phyloP scores from a whole-genome alignment of 2,888 invertebrate species.

The Polydrusus tereticollis region DNA sequence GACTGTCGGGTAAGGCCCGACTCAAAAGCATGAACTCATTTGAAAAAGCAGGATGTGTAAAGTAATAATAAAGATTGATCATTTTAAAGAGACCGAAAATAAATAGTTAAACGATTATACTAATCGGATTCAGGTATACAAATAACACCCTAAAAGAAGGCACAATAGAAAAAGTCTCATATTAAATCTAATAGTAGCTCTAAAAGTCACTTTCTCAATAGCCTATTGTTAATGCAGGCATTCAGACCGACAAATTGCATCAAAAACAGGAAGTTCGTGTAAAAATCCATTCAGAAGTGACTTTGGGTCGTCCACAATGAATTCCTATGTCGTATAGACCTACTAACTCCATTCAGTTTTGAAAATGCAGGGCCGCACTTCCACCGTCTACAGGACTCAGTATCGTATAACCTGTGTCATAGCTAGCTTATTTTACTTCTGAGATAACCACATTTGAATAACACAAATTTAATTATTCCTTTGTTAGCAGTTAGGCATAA shows the following conservation, averaged over 20 bases:
- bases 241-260: constrained; percentile 68
- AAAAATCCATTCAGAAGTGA: constrained; percentile 64
- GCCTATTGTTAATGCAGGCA: constrained; percentile 64
- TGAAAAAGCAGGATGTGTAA: constrained; percentile 54
- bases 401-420: too few relatives aligned
- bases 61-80: constrained; percentile 51
- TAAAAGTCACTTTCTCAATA: constrained; percentile 65
- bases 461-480: too few relatives aligned
- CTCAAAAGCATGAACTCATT: constrained; percentile 22
- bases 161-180: constrained; percentile 59
- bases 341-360: constrained; percentile 63
- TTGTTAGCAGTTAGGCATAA: too few relatives aligned
- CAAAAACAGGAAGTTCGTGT: constrained; percentile 68
- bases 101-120: constrained; percentile 60
- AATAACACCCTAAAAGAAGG: constrained; percentile 52
- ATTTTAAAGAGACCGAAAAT: constrained; percentile 54
- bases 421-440: too few relatives aligned
- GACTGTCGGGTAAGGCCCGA: constrained; percentile 30
- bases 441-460: too few relatives aligned
- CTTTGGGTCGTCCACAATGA: constrained; percentile 64
- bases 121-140: constrained; percentile 62
- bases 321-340: constrained; percentile 64
- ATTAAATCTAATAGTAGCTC: constrained; percentile 67
- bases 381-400: background rate
- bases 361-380: constrained; percentile 57